These are phyloP conservation scores for Psammodynastes pulverulentus DNA, from an alignment of 2,113 vertebrate genomes.

Conservation along the genomic window DNA sequence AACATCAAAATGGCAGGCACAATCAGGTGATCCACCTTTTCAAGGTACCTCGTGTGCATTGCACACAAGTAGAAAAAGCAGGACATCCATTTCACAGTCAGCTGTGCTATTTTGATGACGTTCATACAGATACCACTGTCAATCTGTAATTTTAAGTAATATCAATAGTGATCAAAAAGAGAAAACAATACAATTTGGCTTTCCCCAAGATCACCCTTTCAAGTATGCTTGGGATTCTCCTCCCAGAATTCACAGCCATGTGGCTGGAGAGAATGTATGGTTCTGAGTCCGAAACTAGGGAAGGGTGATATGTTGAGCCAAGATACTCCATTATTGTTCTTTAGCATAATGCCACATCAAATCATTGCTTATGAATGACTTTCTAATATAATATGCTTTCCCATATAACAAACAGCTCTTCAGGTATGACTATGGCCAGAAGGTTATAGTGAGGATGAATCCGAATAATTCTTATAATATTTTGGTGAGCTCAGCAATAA, in stretches of 20 bases:
- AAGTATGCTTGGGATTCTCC: neutral
- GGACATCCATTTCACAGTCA: neutral
- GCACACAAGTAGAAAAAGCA: neutral
- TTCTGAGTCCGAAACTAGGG: constrained; percentile 29
- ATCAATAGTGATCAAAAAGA: neutral
- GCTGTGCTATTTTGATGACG: neutral
- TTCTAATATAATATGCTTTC: neutral
- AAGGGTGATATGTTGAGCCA: constrained; percentile 50
- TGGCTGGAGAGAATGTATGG: neutral
- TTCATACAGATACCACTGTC: neutral
- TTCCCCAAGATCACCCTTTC: neutral
- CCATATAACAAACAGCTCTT: neutral
- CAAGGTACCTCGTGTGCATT: neutral
- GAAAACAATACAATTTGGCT: neutral
- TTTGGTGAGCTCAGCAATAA: neutral
- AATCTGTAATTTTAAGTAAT: neutral
- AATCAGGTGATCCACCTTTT: neutral
- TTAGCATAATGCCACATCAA: neutral
- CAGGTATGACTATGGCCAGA: neutral
- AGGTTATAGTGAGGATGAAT: neutral
- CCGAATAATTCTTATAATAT: neutral
- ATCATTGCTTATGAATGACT: neutral
- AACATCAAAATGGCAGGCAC: neutral
- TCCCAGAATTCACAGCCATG: constrained; percentile 52
- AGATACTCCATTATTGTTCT: constrained; percentile 8